Evolutionary conservation across 2,888 invertebrate genomes (phyloP), one percentile per base, ranked within the genome.

Genomic region (Marasmarcha lunaedactyla): DNA sequence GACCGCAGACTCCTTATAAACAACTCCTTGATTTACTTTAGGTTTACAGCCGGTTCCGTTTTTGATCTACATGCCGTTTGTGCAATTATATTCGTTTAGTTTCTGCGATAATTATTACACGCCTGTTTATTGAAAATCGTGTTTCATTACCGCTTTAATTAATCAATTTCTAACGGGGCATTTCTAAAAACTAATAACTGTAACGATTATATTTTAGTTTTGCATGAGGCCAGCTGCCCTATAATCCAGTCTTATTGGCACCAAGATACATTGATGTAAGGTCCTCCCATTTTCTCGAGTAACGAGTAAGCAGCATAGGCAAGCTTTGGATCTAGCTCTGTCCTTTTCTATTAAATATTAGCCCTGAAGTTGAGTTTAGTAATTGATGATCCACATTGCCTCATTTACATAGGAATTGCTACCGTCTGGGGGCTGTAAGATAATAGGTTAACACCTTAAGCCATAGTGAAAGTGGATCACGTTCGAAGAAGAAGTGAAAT

Each of bases 391-490:
- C 36, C 46, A 48, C 51, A 52, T 49, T 46, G 47, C 56, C 56
- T 70, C 58, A 77, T 76, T 76, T 68, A 50, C 76, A 76, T 76
- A 71, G 68, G 70, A 77, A 78, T 70, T 67, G 67, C 61, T 49
- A 54, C 55, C 49, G 65, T 63, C 66, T 68, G 61, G 63, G 56
- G 60, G 50, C 56, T 51, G 49, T 46, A 52, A 57, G 59, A 65
- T 73, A 73, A 73, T 71, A 57, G 65, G 52, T 54, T 63, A 52
- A 63, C 70, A 67, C 71, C 67, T 66, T 42, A 49, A 55, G 63
- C 51, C 51, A 44, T 42, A 71, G 73, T 64, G 74, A 74, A 73
- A 73, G 74, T 73, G 62, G 60, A 50, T 46, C 39, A 42, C 13
- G 30, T 39, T 40, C 36, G 39, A 33, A 40, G 44, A 38, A 30